phyloP scores from a whole-genome alignment of 35 echinoderm and acorn worm genomes.

The Apostichopus parvimensis region DNA sequence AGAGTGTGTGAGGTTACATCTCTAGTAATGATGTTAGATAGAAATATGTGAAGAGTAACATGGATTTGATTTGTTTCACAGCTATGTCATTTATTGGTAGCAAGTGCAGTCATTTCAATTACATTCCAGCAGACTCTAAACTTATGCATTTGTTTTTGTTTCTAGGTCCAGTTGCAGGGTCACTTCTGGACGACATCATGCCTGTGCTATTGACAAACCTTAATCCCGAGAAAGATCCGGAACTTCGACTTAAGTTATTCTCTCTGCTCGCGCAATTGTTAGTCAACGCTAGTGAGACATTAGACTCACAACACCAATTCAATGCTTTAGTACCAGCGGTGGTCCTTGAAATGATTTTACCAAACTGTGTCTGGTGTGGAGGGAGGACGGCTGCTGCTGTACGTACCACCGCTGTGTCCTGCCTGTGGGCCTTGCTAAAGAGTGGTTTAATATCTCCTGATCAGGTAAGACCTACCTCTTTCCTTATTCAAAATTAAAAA shows the following conservation, averaged over 20 bases:
- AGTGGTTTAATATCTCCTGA: constrained; percentile 77
- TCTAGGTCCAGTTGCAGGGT: constrained; percentile 61
- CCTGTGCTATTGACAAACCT: constrained; percentile 87
- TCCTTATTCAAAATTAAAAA: no score
- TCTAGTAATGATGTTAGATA: no score
- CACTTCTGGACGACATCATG: constrained; percentile 85
- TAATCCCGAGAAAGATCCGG: constrained; percentile 86
- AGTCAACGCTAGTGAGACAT: constrained; percentile 68
- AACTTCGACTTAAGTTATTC: constrained; percentile 96
- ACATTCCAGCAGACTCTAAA: no score
- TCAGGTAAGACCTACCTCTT: constrained; percentile 51
- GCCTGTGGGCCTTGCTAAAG: constrained; percentile 93
- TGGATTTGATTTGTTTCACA: background rate
- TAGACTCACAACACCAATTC: constrained; percentile 76
- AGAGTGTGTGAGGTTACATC: no score
- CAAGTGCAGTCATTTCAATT: no score
- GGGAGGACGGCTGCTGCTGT: constrained; percentile 86
- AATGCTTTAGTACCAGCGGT: constrained; percentile 70
- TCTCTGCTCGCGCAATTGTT: constrained; percentile 88
- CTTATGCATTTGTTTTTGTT: background rate
- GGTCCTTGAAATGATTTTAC: constrained; percentile 89
- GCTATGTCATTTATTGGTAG: no score
- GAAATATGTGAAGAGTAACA: no score
- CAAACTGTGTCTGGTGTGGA: constrained; percentile 94
- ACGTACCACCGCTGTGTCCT: constrained; percentile 88